Evolutionary conservation across 2,113 vertebrate species (phyloP).

Genomic region (Pteruthius melanotis): DNA sequence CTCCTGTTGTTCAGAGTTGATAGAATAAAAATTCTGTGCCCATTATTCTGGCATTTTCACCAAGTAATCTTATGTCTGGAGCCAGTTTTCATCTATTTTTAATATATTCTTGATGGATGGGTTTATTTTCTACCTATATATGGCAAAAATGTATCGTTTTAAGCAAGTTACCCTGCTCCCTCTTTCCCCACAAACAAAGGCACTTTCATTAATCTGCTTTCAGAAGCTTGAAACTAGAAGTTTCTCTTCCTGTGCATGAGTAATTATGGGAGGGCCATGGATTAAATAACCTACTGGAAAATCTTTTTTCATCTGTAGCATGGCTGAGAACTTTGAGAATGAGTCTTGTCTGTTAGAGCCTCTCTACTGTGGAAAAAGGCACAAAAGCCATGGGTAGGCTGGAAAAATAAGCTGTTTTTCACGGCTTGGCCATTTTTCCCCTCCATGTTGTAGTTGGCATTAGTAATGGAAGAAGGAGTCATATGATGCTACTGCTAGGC

Average conservation of each 20-base stretch:
- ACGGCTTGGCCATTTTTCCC: not conserved
- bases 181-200: slow-evolving; percentile 28
- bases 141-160: slow-evolving; percentile 18
- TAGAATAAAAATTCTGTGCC: slow-evolving; percentile 36
- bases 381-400: not conserved
- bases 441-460: not conserved
- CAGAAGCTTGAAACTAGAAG: slow-evolving; percentile 17
- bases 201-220: slow-evolving; percentile 44
- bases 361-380: not conserved
- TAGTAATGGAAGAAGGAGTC: not conserved
- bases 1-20: slow-evolving; percentile 37
- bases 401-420: not conserved
- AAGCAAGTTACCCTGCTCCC: not conserved
- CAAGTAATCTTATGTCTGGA: slow-evolving; percentile 33
- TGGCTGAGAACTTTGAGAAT: not conserved
- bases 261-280: slow-evolving; percentile 1
- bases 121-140: slow-evolving; percentile 48
- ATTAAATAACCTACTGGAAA: slow-evolving; percentile 33
- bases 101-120: slow-evolving; percentile 37
- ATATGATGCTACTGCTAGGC: not conserved
- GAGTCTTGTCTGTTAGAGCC: not conserved
- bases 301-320: not conserved
- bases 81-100: slow-evolving; percentile 54
- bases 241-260: slow-evolving; percentile 1
- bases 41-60: slow-evolving; percentile 45